Percentiles rank a stretch among this genome's conserved stretches.
phyloP scores from a whole-genome alignment of 1,140 invertebrate genomes.

The Chelonus insularis region DNA sequence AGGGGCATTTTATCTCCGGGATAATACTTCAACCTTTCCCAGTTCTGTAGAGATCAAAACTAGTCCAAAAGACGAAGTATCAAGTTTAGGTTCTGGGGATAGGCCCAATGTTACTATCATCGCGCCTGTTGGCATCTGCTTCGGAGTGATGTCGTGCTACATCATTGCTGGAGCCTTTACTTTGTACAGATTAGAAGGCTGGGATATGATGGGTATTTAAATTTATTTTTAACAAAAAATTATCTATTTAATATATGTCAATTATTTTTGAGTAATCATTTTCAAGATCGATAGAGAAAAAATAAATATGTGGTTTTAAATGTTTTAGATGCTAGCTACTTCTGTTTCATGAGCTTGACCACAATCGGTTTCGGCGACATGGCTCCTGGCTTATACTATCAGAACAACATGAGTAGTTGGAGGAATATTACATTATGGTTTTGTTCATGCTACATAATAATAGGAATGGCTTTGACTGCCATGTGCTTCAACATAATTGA shows the following conservation, averaged over 20 bases:
- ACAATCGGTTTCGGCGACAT: constrained; percentile 92
- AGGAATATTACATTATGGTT: constrained; percentile 78
- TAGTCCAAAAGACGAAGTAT: constrained; percentile 61
- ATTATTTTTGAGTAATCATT: too few relatives aligned
- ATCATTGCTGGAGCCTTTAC: constrained; percentile 86
- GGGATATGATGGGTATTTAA: constrained; percentile 70
- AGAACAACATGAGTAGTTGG: constrained; percentile 65
- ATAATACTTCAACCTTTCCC: constrained; percentile 73
- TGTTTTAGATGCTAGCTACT: constrained; percentile 84
- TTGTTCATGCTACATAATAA: constrained; percentile 93
- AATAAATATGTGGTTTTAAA: background rate
- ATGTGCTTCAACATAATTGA: constrained; percentile 98
- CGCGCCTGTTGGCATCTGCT: constrained; percentile 75
- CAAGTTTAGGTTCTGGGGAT: constrained; percentile 54
- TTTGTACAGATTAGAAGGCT: constrained; percentile 82
- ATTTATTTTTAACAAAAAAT: too few relatives aligned
- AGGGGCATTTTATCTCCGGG: constrained; percentile 79
- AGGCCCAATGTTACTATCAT: constrained; percentile 74
- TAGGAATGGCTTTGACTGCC: constrained; percentile 93
- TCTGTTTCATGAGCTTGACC: constrained; percentile 91
- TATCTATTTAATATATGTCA: too few relatives aligned
- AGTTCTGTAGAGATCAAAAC: constrained; percentile 72
- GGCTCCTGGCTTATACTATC: constrained; percentile 74
- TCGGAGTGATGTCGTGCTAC: constrained; percentile 80
- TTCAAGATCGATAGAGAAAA: background rate